Evolutionary conservation across 1,140 invertebrate genomes (phyloP).

Genomic region (Yoshiicerus persimilis): DNA sequence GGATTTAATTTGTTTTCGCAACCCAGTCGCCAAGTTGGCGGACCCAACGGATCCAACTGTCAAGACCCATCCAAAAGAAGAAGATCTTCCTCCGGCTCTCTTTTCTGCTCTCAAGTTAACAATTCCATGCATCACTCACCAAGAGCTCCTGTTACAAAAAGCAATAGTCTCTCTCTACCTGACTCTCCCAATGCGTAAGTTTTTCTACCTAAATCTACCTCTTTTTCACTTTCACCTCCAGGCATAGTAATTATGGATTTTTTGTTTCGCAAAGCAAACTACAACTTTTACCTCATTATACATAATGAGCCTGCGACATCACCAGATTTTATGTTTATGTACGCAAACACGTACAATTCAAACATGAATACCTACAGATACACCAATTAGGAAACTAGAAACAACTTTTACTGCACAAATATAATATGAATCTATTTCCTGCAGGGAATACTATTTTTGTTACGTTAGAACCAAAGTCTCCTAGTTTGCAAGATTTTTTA

Average conservation of each 20-base stretch:
- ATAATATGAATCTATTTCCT: no score
- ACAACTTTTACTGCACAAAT: no score
- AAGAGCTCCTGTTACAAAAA: conserved; percentile 59
- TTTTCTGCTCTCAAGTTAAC: conserved; percentile 57
- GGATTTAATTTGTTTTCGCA: conserved; percentile 46
- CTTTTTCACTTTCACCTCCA: background rate
- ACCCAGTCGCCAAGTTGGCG: background rate
- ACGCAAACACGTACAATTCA: background rate
- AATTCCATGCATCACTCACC: conserved; percentile 34
- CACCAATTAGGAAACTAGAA: no score
- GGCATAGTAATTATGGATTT: background rate
- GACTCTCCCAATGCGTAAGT: conserved; percentile 66
- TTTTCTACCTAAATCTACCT: background rate
- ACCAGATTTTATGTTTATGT: background rate
- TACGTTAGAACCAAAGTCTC: no score
- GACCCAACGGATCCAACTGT: conserved; percentile 49
- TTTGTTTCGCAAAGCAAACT: background rate
- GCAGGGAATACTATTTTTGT: no score
- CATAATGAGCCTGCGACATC: background rate
- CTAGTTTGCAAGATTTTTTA: no score
- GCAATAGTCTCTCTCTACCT: conserved; percentile 81
- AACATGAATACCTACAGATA: no score
- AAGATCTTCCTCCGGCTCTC: conserved; percentile 55
- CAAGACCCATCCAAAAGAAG: conserved; percentile 57
- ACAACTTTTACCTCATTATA: background rate